These are phyloP conservation scores for Sparidentex hasta DNA, from an alignment of 2,797 vertebrate genomes.

Conservation along the genomic window DNA sequence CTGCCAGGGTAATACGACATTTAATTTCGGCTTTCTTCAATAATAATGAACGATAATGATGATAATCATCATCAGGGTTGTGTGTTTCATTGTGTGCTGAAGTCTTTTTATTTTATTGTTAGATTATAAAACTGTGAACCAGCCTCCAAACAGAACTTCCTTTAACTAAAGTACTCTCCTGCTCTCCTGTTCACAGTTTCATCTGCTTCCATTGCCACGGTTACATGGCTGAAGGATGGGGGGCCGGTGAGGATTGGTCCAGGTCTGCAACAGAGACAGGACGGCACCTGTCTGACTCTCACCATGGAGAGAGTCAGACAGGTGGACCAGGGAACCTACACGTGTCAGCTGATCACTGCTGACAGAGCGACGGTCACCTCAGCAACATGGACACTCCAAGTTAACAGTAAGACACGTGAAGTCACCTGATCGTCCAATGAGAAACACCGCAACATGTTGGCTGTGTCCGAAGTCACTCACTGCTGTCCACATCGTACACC, in stretches of 20 bases:
- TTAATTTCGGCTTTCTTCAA: neutral
- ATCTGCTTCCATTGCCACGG: constrained; percentile 2
- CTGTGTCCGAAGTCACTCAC: too few species aligned
- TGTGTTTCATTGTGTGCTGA: neutral
- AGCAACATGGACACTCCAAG: constrained; percentile 37
- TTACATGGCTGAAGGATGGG: constrained; percentile 56
- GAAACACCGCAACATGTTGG: too few species aligned
- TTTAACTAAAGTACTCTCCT: neutral
- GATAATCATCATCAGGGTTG: too few species aligned
- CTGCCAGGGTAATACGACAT: constrained; percentile 60
- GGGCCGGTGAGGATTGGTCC: neutral
- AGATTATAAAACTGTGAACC: too few species aligned
- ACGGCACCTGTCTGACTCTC: constrained; percentile 38
- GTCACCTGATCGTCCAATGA: too few species aligned
- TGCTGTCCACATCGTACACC: too few species aligned
- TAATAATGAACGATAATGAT: neutral
- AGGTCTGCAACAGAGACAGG: constrained; percentile 42
- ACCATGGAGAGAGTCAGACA: constrained; percentile 42
- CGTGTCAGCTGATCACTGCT: constrained; percentile 53
- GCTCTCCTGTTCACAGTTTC: constrained; percentile 36
- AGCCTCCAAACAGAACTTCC: too few species aligned
- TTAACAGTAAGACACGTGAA: constrained; percentile 41
- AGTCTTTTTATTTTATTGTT: neutral
- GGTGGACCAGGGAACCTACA: constrained; percentile 43
- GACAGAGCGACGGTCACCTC: constrained; percentile 34